Evolutionary conservation across 2,888 invertebrate species (phyloP).

Genomic region (Meteorus colon): DNA sequence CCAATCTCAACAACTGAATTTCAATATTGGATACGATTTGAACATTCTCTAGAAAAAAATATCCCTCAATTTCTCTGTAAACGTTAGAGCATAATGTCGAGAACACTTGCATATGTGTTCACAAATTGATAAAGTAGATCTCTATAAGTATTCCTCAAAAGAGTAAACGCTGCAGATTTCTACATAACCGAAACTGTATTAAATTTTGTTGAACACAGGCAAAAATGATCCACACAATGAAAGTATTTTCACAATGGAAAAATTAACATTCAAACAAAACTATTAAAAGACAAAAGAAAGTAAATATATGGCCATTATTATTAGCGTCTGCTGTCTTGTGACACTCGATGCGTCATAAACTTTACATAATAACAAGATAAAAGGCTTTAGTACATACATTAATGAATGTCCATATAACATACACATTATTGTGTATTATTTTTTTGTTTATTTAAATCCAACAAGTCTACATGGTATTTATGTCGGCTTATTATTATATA

Average conservation of each 20-base stretch:
- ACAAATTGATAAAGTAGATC: too few species aligned
- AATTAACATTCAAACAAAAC: not conserved
- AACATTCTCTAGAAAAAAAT: not conserved
- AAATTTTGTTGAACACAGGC: too few species aligned
- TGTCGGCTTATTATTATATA: slow-evolving; percentile 1
- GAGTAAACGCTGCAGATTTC: too few species aligned
- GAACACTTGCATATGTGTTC: not conserved
- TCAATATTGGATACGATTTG: too few species aligned
- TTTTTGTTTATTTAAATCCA: not conserved
- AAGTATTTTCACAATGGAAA: not conserved
- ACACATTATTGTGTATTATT: not conserved
- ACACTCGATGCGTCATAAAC: slow-evolving; percentile 8
- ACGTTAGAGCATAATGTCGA: not conserved
- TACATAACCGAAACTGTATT: too few species aligned
- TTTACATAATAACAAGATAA: slow-evolving; percentile 6
- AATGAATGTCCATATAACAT: not conserved
- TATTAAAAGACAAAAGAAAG: not conserved
- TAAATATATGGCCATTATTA: not conserved
- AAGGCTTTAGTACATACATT: not conserved
- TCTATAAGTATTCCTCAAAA: too few species aligned
- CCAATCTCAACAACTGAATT: too few species aligned
- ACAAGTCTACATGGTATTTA: not conserved
- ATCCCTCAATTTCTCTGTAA: not conserved
- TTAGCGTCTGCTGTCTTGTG: not conserved
- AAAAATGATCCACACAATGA: too few species aligned